Percentiles rank a stretch among this genome's conserved stretches.
Evolutionary conservation across 1,140 invertebrate species (phyloP).

Genomic region (Hesperophylax magnus): DNA sequence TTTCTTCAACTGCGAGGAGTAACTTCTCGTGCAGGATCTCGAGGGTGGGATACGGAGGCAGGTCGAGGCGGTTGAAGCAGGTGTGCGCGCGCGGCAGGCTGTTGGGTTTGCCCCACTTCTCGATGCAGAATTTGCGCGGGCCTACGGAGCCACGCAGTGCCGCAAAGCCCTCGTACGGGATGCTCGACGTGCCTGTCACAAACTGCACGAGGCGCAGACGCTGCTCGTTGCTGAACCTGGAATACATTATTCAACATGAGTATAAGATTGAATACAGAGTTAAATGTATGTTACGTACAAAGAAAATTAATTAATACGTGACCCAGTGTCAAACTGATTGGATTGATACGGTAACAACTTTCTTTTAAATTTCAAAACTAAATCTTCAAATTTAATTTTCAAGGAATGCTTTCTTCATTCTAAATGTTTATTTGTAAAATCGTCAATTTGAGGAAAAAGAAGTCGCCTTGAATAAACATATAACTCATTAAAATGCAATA

Average conservation of each 20-base stretch:
- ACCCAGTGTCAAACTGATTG: too few species aligned
- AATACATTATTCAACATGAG: not conserved
- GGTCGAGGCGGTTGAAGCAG: conserved; percentile 96
- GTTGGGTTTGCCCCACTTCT: conserved; percentile 97
- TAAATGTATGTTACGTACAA: too few species aligned
- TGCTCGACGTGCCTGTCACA: conserved; percentile 97
- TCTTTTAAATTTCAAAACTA: too few species aligned
- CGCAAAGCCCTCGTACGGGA: conserved; percentile 97
- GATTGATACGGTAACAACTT: too few species aligned
- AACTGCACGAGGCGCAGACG: conserved; percentile 93
- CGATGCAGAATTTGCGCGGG: conserved; percentile 96
- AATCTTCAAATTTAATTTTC: too few species aligned
- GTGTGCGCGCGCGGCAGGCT: conserved; percentile 96
- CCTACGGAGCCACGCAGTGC: conserved; percentile 95
- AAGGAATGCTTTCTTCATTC: too few species aligned
- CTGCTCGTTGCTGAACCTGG: conserved; percentile 93
- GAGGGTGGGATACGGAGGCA: conserved; percentile 94
- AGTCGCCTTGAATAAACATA: too few species aligned
- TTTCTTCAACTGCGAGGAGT: conserved; percentile 95
- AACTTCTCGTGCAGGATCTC: conserved; percentile 96
- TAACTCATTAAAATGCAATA: not conserved
- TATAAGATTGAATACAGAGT: too few species aligned
- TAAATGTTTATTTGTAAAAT: too few species aligned
- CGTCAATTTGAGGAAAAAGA: too few species aligned
- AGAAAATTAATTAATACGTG: too few species aligned